Evolutionary conservation across 2,797 vertebrate genomes (phyloP).

Genomic region (Huso huso): DNA sequence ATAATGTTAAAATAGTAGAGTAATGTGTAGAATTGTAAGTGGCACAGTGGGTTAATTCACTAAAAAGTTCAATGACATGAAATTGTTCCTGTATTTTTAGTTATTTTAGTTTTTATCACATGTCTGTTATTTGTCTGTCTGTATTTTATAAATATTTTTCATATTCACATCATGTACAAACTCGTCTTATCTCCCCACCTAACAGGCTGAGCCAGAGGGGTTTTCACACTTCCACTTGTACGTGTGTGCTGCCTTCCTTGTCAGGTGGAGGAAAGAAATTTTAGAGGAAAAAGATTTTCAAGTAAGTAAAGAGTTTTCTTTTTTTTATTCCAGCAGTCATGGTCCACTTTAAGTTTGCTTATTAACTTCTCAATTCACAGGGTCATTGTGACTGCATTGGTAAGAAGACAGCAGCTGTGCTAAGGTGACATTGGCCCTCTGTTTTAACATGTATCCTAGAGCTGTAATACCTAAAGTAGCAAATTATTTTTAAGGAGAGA

Average conservation of each 20-base stretch:
- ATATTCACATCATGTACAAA: too few relatives aligned
- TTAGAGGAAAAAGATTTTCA: constrained; percentile 92
- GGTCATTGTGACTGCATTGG: constrained; percentile 47
- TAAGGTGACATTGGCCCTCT: constrained; percentile 52
- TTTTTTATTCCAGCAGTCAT: not conserved
- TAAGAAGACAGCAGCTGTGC: constrained; percentile 50
- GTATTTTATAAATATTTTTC: too few relatives aligned
- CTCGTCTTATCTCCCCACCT: constrained; percentile 21
- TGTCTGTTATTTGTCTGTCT: too few relatives aligned
- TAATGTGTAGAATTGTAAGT: too few relatives aligned
- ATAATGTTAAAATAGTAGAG: too few relatives aligned
- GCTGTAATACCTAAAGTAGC: constrained; percentile 9
- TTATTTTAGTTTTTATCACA: too few relatives aligned
- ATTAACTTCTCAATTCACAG: constrained; percentile 46
- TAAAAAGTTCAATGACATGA: too few relatives aligned
- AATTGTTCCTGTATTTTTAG: too few relatives aligned
- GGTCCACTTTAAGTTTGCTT: constrained; percentile 12
- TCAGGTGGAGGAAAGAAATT: constrained; percentile 90
- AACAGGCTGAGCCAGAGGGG: constrained; percentile 90
- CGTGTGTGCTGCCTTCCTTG: constrained; percentile 91
- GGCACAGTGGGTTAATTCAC: too few relatives aligned
- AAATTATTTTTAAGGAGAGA: too few relatives aligned
- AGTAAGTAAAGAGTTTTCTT: constrained; percentile 51
- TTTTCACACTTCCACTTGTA: constrained; percentile 98
- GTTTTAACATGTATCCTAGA: constrained; percentile 9